Conservation (phyloP, 2,888 invertebrate species). For the Entomobrya multifasciata region DNA sequence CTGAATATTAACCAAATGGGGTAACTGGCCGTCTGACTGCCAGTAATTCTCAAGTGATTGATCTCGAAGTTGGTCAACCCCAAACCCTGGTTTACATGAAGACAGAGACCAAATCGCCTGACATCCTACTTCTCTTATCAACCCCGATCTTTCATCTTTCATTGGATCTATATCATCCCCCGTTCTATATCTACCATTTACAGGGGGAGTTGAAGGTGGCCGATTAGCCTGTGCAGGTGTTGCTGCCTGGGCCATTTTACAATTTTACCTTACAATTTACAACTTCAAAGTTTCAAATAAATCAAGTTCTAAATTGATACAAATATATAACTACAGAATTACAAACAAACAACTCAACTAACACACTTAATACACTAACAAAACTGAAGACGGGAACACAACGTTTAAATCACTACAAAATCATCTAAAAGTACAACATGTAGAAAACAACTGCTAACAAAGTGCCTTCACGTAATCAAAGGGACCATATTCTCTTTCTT, state of each 20-base stretch:
- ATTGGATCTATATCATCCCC: conserved; percentile 83
- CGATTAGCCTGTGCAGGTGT: conserved; percentile 54
- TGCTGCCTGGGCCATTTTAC: conserved; percentile 59
- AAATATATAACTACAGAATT: no score
- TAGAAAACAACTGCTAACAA: neutral
- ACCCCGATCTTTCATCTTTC: conserved; percentile 84
- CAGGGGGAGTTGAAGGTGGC: conserved; percentile 55
- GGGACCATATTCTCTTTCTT: conserved; percentile 64
- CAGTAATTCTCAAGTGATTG: conserved; percentile 98
- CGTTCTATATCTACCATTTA: conserved; percentile 74
- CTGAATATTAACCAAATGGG: conserved; percentile 98
- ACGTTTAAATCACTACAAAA: no score
- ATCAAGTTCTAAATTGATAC: conserved; percentile 3
- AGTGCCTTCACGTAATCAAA: conserved; percentile 26
- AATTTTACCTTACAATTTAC: neutral
- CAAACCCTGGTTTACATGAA: conserved; percentile 99
- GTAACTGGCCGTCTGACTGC: conserved; percentile 99
- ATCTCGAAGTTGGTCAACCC: conserved; percentile 97
- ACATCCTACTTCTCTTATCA: conserved; percentile 91
- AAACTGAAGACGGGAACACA: neutral
- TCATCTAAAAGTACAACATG: no score
- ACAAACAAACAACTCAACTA: conserved; percentile 9
- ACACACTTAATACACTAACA: neutral
- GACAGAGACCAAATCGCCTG: conserved; percentile 99
- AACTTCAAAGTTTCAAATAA: neutral